These are phyloP conservation scores for Tenualosa ilisha DNA, from an alignment of 2,797 vertebrate genomes.

Conservation along the genomic window DNA sequence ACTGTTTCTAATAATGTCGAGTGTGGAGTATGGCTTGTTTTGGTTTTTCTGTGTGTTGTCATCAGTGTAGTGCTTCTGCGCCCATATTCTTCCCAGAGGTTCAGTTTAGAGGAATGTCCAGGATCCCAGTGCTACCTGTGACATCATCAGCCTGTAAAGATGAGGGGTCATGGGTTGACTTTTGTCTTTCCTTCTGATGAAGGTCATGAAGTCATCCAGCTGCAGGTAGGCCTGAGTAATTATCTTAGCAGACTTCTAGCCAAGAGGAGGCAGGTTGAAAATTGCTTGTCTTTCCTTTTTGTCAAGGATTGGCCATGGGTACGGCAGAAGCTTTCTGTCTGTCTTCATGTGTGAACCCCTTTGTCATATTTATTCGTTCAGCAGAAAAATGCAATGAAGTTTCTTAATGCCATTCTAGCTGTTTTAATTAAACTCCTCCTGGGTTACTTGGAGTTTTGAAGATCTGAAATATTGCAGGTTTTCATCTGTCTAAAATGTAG, in stretches of 20 bases:
- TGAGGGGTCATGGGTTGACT: background rate
- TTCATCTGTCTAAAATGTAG: background rate
- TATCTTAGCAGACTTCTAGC: background rate
- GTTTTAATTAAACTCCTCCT: background rate
- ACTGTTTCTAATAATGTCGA: background rate
- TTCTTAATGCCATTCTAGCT: background rate
- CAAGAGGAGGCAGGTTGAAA: background rate
- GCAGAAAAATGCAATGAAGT: background rate
- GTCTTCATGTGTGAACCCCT: background rate
- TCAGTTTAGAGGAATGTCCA: background rate
- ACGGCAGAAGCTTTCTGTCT: background rate
- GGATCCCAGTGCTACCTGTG: background rate
- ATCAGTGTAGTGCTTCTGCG: background rate
- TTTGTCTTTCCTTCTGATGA: background rate
- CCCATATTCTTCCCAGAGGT: background rate
- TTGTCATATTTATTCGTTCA: constrained; percentile 8
- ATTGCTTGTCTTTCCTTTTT: background rate
- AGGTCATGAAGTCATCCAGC: background rate
- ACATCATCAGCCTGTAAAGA: background rate
- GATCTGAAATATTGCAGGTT: background rate
- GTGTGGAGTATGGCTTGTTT: background rate
- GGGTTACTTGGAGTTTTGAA: background rate
- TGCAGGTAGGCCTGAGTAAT: background rate
- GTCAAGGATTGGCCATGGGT: background rate
- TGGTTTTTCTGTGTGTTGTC: background rate